Base-by-base conservation (phyloP, 2,113 vertebrate species). In the Agelaius tricolor region DNA sequence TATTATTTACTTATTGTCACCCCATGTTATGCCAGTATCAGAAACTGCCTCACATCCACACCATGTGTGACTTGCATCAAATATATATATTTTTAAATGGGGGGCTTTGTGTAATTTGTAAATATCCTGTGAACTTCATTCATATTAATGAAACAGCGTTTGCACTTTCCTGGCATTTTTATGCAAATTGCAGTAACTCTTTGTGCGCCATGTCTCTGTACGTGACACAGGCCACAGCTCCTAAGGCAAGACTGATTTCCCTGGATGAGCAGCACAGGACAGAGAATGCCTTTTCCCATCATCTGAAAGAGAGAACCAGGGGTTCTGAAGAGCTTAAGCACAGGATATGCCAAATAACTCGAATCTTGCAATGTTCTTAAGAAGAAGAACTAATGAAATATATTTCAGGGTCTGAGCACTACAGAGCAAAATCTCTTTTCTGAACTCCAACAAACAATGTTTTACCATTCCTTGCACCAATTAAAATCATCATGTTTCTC, bases 71-170 rank as follows among this genome's bases (percentile, higher is more conserved):
- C 92, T 96, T 43, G 68, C 76, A 95, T 95, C 90, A 44, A 65
- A 84, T 18, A 72, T 13, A 93, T 95, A 92, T 96, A 31, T 95
- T 94, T 93, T 96, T 96, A 91, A 95, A 97, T 59, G 86, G 75
- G 26, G 58, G 95, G 22, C 62, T 94, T 94, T 95, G 77, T 92
- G 79, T 51, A 80, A 95, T 94, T 93, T 84, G 84, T 96, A 94
- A 96, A 95, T 93, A 87, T 96, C 81, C 90, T 93, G 83, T 84
- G 91, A 95, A 83, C 75, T 77, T 95, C 94, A 87, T 97, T 89
- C 95, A 90, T 93, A 88, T 96, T 95, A 95, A 93, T 94, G 74
- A 90, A 74, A 77, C 73, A 44, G 79, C 69, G 5, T 57, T 87
- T 96, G 67, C 85, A 96, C 94, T 93, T 83, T 43, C 6, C 49